Percentiles rank a stretch among this genome's conserved stretches.
Conservation (phyloP, 2,797 vertebrate species). For the Argyrosomus regius region DNA sequence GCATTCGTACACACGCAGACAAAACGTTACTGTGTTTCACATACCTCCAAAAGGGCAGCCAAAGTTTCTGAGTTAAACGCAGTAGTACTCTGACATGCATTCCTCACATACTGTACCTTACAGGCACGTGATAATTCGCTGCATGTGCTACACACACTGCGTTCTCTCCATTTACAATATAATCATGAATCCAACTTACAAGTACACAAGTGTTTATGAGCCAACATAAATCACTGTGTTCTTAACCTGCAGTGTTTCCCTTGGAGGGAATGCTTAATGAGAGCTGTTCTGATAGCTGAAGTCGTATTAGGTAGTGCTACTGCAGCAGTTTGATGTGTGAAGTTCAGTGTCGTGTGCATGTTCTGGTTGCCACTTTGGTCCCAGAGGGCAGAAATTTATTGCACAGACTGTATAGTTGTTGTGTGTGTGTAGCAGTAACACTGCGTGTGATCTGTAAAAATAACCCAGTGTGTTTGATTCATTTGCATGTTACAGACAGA, state of each 20-base stretch:
- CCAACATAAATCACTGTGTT: slow-evolving; percentile 6
- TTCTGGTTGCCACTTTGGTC: not conserved
- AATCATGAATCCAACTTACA: slow-evolving; percentile 4
- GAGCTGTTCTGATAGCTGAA: slow-evolving; percentile 3
- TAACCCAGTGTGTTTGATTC: not conserved
- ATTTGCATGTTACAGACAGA: slow-evolving; percentile 8
- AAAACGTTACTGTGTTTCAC: slow-evolving; percentile 11
- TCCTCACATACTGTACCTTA: slow-evolving; percentile 20
- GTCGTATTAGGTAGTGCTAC: not conserved
- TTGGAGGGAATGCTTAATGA: slow-evolving; percentile 24
- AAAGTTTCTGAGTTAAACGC: not conserved
- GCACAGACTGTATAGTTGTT: not conserved
- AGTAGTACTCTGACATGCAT: not conserved
- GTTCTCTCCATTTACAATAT: not conserved
- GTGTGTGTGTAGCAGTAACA: not conserved
- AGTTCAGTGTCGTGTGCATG: slow-evolving; percentile 4
- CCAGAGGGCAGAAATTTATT: slow-evolving; percentile 3
- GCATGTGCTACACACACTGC: not conserved
- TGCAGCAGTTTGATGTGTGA: not conserved
- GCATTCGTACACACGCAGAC: slow-evolving; percentile 30
- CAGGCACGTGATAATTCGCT: not conserved
- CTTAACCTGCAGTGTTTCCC: slow-evolving; percentile 30
- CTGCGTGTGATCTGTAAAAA: slow-evolving; percentile 9
- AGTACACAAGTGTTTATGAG: slow-evolving; percentile 3
- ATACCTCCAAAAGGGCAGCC: not conserved